Base-by-base conservation (phyloP, 2,797 vertebrate species). In the Galaxias olidus region DNA sequence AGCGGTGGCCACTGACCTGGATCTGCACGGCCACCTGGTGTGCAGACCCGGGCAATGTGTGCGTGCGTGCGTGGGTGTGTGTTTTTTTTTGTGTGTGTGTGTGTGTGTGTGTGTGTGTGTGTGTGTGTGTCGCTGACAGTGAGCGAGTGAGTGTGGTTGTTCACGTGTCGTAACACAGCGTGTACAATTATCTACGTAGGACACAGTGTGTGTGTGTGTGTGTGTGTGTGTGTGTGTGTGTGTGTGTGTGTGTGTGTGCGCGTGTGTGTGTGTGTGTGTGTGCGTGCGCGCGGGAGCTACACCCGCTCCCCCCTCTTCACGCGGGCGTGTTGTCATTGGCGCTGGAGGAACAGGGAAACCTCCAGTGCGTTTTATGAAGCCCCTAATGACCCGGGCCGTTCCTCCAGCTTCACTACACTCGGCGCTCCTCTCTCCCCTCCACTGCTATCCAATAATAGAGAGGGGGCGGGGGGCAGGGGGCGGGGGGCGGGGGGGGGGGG, bases 371-470 rank as follows among this genome's bases (percentile, higher is more conserved):
- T 81, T 82, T 66, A 68, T 82, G 71, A 72, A 66, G 69, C 75
- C 75, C 78, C 68, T 68, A 73, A 79, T 51, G 63, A 71, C 45
- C 66, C 14, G 4, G 14, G 59, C 61, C 74, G 75, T 81, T 81
- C 77, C 68, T 65, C 69, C 66, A 68, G 64, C 67, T 49, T 42
- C 9, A 61, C 67, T 49, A 42, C 9, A 61, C 60, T 80, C 55
- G 12, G 54, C 47, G 65, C 73, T 64, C 59, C 46, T 11, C 46
- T 75, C 65, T 68, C 63, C 80, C 78, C 65, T 70, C 75, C 69
- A 75, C 78, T 74, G 71, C 67, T 69, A 72, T 77, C 74, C 83
- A 84, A 76, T 84, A 80, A 85, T 68, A 74, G 68, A 76, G 68
- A 78, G 73, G 74, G 67, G n/a, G n/a, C n/a, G n/a, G n/a, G n/a